Evolutionary conservation across 2,113 vertebrate genomes (phyloP).

Genomic region (Tragelaphus strepsiceros): DNA sequence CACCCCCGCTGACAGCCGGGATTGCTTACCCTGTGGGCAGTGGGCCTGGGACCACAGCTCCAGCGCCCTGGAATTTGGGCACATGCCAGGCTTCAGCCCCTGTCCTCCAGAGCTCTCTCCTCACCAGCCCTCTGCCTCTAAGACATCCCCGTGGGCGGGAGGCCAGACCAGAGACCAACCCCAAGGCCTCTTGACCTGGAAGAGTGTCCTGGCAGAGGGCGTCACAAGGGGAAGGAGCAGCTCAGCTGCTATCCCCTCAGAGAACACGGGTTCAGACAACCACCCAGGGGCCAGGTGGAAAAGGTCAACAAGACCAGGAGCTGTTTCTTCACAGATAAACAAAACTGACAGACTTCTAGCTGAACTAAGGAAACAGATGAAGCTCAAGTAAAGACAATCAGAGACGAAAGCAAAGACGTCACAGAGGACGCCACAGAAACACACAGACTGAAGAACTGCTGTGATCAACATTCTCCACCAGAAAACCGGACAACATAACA

Average conservation of each 20-base stretch:
- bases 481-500: fast-evolving
- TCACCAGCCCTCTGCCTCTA: not conserved
- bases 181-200: not conserved
- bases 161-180: not conserved
- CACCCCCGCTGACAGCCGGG: not conserved
- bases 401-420: not conserved
- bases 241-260: fast-evolving
- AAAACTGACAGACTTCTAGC: not conserved
- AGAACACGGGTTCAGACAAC: fast-evolving
- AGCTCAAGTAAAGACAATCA: not conserved
- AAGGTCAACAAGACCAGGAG: not conserved
- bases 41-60: not conserved
- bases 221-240: fast-evolving
- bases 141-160: not conserved
- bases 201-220: fast-evolving
- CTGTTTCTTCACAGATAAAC: not conserved
- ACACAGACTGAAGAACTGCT: fast-evolving
- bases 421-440: not conserved
- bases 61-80: no score
- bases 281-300: not conserved
- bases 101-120: not conserved
- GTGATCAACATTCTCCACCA: fast-evolving
- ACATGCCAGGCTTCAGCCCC: not conserved
- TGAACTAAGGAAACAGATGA: not conserved
- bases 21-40: not conserved